Percentiles rank a stretch among this genome's conserved stretches.
phyloP scores from a whole-genome alignment of 2,797 vertebrate species.

The Eulemur rubriventer region DNA sequence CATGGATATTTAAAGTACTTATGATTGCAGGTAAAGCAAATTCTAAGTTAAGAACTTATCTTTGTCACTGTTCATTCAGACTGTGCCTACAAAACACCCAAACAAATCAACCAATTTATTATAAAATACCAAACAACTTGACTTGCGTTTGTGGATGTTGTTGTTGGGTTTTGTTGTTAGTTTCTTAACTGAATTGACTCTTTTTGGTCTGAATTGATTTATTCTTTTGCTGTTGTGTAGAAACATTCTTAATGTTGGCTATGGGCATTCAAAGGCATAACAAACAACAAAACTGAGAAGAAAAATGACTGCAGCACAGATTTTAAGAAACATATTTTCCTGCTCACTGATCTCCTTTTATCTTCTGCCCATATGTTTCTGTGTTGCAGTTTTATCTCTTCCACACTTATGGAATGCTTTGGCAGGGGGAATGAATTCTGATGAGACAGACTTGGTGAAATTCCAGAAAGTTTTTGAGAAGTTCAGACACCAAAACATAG shows the following conservation, averaged over 20 bases:
- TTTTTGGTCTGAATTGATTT: conserved; percentile 54
- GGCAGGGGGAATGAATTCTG: conserved; percentile 38
- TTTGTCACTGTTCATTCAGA: background rate
- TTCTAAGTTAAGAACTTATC: background rate
- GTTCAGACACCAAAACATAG: conserved; percentile 52
- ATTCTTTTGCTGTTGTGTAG: conserved; percentile 51
- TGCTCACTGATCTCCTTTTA: conserved; percentile 77
- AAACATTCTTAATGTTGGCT: conserved; percentile 70
- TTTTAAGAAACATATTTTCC: conserved; percentile 78
- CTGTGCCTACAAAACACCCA: background rate
- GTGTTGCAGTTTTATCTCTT: conserved; percentile 74
- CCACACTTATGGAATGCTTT: conserved; percentile 49
- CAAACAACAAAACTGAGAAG: conserved; percentile 78
- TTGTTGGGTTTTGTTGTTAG: background rate
- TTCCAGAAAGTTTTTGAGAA: conserved; percentile 46
- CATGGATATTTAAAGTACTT: background rate
- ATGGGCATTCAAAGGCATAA: conserved; percentile 66
- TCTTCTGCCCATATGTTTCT: conserved; percentile 75
- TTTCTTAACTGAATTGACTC: conserved; percentile 54
- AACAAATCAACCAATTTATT: conserved; percentile 36
- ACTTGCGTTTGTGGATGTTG: background rate
- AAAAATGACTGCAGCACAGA: conserved; percentile 72
- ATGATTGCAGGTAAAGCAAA: background rate
- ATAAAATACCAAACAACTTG: conserved; percentile 23
- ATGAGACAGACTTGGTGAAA: background rate